phyloP scores from a whole-genome alignment of 2,797 vertebrate genomes.

The Antrozous pallidus region DNA sequence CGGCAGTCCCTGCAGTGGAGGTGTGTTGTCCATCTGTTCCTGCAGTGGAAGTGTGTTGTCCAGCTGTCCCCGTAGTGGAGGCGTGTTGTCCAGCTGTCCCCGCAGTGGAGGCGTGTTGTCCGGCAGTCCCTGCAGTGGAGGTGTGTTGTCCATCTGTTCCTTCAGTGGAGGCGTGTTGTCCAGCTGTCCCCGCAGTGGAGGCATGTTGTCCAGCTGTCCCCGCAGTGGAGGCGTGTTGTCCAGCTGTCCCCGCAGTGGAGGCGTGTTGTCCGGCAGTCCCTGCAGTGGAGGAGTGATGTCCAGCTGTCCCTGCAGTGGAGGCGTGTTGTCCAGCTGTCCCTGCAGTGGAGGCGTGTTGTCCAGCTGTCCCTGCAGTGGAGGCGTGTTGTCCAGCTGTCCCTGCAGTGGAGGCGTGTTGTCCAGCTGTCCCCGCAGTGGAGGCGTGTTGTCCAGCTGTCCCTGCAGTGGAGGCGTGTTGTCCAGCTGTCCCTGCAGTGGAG shows the following conservation, averaged over 20 bases:
- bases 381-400: too few species aligned
- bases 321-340: too few species aligned
- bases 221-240: neutral
- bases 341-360: too few species aligned
- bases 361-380: too few species aligned
- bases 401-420: neutral
- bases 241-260: too few species aligned
- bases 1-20: too few species aligned
- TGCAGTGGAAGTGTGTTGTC: neutral
- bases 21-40: too few species aligned
- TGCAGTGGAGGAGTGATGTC: neutral
- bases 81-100: neutral
- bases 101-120: neutral
- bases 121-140: too few species aligned
- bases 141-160: too few species aligned
- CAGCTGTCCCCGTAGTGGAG: neutral
- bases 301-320: fast-evolving
- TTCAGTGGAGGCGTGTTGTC: too few species aligned
- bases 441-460: neutral
- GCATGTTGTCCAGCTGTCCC: neutral
- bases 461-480: neutral
- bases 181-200: too few species aligned
- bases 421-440: neutral
- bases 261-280: neutral
- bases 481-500: neutral